Evolutionary conservation across 2,888 invertebrate species (phyloP), one percentile per base, ranked within the genome.

Genomic region (Tachystola acroxantha): DNA sequence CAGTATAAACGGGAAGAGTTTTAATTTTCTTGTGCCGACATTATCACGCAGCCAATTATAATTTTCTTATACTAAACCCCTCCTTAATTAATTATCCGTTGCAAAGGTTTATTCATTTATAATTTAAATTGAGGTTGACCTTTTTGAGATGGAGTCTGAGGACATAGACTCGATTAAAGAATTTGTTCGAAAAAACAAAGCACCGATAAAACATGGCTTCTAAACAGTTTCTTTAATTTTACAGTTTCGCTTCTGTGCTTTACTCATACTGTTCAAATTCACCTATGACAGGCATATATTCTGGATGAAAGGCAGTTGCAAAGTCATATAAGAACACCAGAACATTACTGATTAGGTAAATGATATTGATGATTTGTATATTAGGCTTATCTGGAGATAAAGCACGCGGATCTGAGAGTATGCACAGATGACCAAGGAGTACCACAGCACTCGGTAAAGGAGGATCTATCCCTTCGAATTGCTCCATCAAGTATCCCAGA

Each of bases 381-480:
- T 46, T 62, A 1, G 71, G 71, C 7, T 60, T 54, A 0, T 57
- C 60, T 0, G 61, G 34, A 1, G 68, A 60, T 2, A 76, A 46
- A 1, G 57, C 48, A 3, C 63, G 59, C 1, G 76, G 71, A 40
- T 78, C 70, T 1, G 65, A 48, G 3, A 84, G 57, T 0, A 76
- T 71, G 10, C 61, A 71, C 0, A 82, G 41, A 40, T 85, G 73
- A 1, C 84, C 84, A 1, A 78, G 19, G 14, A 84, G 52, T 2
- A 84, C 76, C 10, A 82, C 40, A 1, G 64, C 76, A 37, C 81
- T 84, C 1, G 84, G 71, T 1, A 74, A n/a, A 1, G 81, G 81
- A 3, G 79, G 67, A 1, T 53, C 48, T 1, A 70, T 36, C 37
- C 43, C 47, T 10, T 65, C 63, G 6, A 76, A 48, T 34, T 78